These are phyloP conservation scores for Lepidocyrtoides sp. DNA, from an alignment of 2,888 invertebrate species.

Conservation along the genomic window DNA sequence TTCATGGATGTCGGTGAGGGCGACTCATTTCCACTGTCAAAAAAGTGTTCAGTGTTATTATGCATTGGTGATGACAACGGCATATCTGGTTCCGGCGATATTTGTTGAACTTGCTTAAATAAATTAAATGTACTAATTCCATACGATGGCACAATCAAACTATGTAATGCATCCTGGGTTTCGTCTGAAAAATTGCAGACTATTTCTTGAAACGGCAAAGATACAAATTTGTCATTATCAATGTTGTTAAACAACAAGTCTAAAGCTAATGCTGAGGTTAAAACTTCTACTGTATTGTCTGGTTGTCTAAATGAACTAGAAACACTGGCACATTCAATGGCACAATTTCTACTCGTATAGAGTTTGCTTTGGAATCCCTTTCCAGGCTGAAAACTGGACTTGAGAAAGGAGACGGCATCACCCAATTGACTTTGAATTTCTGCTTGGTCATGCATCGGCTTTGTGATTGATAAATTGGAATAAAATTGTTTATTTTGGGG, in stretches of 20 bases:
- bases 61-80: not conserved
- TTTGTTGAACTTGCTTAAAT: constrained; percentile 55
- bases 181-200: constrained; percentile 48
- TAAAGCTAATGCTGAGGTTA: constrained; percentile 75
- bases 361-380: constrained; percentile 74
- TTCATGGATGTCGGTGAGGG: constrained; percentile 51
- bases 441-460: constrained; percentile 73
- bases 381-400: constrained; percentile 18
- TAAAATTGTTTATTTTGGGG: constrained; percentile 78
- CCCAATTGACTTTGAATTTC: constrained; percentile 62
- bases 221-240: constrained; percentile 27
- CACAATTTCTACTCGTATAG: constrained; percentile 67
- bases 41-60: not conserved
- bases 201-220: constrained; percentile 24
- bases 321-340: constrained; percentile 37
- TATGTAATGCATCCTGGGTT: constrained; percentile 62
- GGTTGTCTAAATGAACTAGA: not conserved
- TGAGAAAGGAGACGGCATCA: constrained; percentile 67
- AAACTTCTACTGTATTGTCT: constrained; percentile 48
- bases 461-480: constrained; percentile 77
- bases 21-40: constrained; percentile 71
- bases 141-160: constrained; percentile 77
- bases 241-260: constrained; percentile 69
- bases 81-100: not conserved
- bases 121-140: constrained; percentile 76